A percentile compares a stretch with the other conserved stretches of the same genome.
Conservation (phyloP, 2,113 vertebrate genomes). For the Otis tarda region DNA sequence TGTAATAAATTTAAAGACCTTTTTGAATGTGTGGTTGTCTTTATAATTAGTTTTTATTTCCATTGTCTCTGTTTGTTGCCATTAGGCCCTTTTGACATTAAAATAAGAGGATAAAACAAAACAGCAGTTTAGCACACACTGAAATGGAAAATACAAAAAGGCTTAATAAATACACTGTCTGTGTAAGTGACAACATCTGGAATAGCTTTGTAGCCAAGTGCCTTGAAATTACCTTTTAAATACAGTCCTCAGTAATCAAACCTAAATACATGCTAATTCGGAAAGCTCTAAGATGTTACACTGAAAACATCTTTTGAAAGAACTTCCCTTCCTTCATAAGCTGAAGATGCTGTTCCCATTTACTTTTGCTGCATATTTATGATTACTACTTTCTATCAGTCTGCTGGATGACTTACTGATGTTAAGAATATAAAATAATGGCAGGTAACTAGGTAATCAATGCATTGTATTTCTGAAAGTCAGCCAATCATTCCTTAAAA, state of each 20-base stretch:
- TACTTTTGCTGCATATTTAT: neutral
- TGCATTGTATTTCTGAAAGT: neutral
- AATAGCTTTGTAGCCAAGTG: slow-evolving; percentile 13
- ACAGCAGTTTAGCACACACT: slow-evolving; percentile 11
- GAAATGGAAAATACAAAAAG: slow-evolving; percentile 42
- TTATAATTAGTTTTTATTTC: neutral
- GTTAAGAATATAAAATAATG: neutral
- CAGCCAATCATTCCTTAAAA: neutral
- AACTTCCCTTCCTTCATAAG: neutral
- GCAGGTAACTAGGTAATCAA: neutral
- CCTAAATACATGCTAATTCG: slow-evolving; percentile 25
- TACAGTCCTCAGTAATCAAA: neutral
- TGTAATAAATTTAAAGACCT: neutral
- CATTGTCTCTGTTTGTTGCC: neutral
- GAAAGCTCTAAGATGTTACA: neutral
- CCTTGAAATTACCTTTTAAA: slow-evolving; percentile 39
- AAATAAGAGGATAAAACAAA: slow-evolving; percentile 28
- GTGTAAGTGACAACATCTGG: slow-evolving; percentile 49
- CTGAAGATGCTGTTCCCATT: neutral
- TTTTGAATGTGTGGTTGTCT: neutral
- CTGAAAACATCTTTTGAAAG: slow-evolving; percentile 4
- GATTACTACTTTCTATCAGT: neutral
- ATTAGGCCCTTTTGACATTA: slow-evolving; percentile 12
- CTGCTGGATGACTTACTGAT: neutral
- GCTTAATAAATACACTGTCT: slow-evolving; percentile 21